These are phyloP conservation scores for Anoura caudifer DNA, from an alignment of 2,113 vertebrate genomes.

Conservation along the genomic window DNA sequence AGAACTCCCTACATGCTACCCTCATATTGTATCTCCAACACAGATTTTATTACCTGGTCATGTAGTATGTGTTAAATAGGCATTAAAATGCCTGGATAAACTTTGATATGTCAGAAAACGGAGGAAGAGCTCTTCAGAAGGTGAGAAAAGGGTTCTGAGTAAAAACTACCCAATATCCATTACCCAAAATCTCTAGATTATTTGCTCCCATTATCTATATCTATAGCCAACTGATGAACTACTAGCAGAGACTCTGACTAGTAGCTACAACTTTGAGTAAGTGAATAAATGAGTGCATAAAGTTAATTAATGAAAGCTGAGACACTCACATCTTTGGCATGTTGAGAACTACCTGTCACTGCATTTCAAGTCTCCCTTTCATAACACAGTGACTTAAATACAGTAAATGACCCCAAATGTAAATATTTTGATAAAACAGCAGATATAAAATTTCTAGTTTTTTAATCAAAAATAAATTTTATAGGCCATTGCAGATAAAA, in stretches of 20 bases:
- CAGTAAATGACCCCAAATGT: background rate
- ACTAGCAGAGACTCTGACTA: background rate
- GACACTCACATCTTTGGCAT: background rate
- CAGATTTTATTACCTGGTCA: background rate
- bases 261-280: background rate
- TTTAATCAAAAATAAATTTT: constrained; percentile 1
- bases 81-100: background rate
- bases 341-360: background rate
- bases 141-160: rapidly evolving
- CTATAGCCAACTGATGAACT: background rate
- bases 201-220: background rate
- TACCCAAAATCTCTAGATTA: background rate
- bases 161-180: background rate
- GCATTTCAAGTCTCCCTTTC: background rate
- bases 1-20: background rate
- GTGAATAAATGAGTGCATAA: background rate
- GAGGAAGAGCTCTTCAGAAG: background rate
- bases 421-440: background rate
- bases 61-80: background rate
- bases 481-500: background rate
- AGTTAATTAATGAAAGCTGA: background rate
- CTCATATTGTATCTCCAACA: background rate
- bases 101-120: background rate
- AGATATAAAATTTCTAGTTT: background rate
- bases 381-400: background rate